A percentile compares a stretch with the other conserved stretches of the same genome.
Conservation (phyloP, 2,888 invertebrate species). For the Lampropteryx suffumata region DNA sequence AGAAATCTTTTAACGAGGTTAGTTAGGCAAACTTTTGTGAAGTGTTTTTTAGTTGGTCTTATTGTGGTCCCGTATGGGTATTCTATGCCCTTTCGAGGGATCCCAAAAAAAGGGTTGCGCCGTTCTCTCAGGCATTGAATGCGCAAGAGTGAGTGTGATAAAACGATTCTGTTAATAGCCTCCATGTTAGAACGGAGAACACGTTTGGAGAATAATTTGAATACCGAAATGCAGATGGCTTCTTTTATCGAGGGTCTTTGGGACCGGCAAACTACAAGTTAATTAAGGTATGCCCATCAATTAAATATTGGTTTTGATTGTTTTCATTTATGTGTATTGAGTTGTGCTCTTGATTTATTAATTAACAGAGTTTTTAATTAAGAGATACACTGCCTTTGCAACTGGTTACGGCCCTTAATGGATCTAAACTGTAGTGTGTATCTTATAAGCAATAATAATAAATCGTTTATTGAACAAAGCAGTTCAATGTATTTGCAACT, state of each 20-base stretch:
- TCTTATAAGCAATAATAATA: constrained; percentile 1
- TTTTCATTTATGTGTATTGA: constrained; percentile 73
- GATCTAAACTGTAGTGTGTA: not conserved
- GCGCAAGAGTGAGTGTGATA: constrained; percentile 79
- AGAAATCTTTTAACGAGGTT: constrained; percentile 82
- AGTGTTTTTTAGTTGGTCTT: constrained; percentile 76
- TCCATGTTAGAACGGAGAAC: constrained; percentile 64
- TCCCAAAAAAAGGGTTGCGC: constrained; percentile 62
- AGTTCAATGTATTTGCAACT: too few species aligned
- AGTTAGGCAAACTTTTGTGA: constrained; percentile 83
- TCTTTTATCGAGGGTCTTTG: constrained; percentile 73
- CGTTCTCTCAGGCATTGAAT: constrained; percentile 53
- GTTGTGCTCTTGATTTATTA: constrained; percentile 66
- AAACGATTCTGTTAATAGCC: constrained; percentile 58
- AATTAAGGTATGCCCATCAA: constrained; percentile 81
- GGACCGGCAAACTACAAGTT: constrained; percentile 77
- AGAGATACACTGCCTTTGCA: constrained; percentile 44
- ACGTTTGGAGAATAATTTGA: constrained; percentile 82
- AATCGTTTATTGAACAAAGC: not conserved
- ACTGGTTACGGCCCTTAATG: constrained; percentile 30
- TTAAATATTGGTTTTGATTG: constrained; percentile 79
- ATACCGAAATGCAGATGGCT: constrained; percentile 82
- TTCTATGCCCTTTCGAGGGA: constrained; percentile 66
- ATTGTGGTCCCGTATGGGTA: constrained; percentile 74
- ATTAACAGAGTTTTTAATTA: constrained; percentile 62